Percentiles rank a stretch among this genome's conserved stretches.
phyloP scores from a whole-genome alignment of 2,113 vertebrate genomes.

The Notechis scutatus region DNA sequence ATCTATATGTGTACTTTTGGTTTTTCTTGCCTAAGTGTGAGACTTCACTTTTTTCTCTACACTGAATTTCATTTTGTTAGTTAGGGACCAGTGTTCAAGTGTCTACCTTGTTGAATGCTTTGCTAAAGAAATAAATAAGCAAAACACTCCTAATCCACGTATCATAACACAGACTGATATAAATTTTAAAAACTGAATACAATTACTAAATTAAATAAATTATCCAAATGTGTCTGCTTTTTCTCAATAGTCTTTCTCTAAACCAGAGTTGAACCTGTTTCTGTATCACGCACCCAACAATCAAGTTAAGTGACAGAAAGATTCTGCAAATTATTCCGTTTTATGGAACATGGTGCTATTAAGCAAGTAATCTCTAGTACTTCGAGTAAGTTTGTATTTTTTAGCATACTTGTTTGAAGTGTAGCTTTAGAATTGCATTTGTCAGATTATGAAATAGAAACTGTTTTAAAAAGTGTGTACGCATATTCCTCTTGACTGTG shows the following conservation, averaged over 20 bases:
- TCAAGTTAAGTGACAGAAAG: too few relatives aligned
- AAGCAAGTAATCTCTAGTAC: constrained; percentile 7
- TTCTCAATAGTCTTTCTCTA: neutral
- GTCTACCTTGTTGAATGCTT: too few relatives aligned
- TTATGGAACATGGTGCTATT: constrained; percentile 8
- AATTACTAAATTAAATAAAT: neutral
- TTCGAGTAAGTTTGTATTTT: constrained; percentile 13
- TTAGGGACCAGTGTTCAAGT: too few relatives aligned
- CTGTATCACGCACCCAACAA: neutral
- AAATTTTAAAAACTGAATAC: neutral
- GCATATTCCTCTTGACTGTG: neutral
- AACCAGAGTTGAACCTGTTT: neutral
- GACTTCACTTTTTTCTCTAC: too few relatives aligned
- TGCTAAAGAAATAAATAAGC: too few relatives aligned
- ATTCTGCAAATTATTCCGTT: neutral
- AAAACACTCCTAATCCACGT: neutral
- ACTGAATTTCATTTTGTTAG: too few relatives aligned
- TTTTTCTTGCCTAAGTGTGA: too few relatives aligned
- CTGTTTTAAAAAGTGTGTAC: neutral
- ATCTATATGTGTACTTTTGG: too few relatives aligned
- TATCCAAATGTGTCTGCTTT: neutral
- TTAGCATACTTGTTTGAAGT: constrained; percentile 22
- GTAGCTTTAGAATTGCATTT: neutral
- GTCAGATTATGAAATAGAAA: neutral
- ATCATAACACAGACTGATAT: neutral